phyloP scores from a whole-genome alignment of 2,888 invertebrate genomes.

The Aproaerema taeniolella region DNA sequence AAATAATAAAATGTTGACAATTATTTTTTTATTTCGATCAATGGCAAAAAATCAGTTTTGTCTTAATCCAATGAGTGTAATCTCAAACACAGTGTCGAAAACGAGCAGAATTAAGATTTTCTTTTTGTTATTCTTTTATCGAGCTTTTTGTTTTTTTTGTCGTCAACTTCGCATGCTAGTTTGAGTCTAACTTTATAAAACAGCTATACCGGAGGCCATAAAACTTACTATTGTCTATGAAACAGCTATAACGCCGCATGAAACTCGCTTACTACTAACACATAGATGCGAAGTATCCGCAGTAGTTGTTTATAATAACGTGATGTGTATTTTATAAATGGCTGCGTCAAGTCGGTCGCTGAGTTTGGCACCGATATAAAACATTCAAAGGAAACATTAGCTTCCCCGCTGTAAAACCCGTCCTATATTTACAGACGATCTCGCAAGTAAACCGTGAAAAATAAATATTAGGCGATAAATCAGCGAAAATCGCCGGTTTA shows the following conservation, averaged over 20 bases:
- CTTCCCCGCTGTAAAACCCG: conserved; percentile 43
- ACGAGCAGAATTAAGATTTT: too few species aligned
- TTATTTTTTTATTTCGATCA: too few species aligned
- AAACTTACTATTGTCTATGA: conserved; percentile 50
- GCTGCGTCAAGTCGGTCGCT: conserved; percentile 22
- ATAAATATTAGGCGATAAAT: conserved; percentile 70
- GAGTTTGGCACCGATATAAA: conserved; percentile 29
- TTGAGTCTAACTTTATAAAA: conserved; percentile 31
- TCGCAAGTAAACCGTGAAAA: conserved; percentile 62
- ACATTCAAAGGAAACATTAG: conserved; percentile 36
- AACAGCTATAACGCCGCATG: conserved; percentile 41
- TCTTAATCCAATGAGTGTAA: too few species aligned
- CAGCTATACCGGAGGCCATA: conserved; percentile 51
- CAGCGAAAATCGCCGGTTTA: conserved; percentile 64
- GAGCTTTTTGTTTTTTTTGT: too few species aligned
- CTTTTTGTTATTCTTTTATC: too few species aligned
- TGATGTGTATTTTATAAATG: conserved; percentile 25
- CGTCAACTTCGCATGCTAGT: too few species aligned
- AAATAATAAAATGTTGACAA: too few species aligned
- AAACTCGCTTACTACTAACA: conserved; percentile 40
- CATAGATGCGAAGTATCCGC: conserved; percentile 30
- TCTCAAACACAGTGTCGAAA: too few species aligned
- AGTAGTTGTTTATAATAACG: conserved; percentile 35
- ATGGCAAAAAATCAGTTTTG: too few species aligned
- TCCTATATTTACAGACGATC: conserved; percentile 51